Base-by-base conservation (phyloP, 2,797 vertebrate genomes). In the Eulemur mongoz region DNA sequence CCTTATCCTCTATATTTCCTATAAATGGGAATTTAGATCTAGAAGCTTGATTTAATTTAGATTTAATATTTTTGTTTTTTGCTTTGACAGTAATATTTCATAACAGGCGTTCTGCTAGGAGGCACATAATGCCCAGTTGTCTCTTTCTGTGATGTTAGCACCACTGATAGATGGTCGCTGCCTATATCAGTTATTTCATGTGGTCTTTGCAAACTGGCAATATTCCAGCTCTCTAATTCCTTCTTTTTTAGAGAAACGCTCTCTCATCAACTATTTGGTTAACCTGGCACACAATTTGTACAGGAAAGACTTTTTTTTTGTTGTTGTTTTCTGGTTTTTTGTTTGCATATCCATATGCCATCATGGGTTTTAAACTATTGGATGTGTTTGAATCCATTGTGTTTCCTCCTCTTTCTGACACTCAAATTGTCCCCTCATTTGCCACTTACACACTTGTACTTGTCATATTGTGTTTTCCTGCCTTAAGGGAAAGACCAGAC, bases 401-500 rank as follows among this genome's bases (percentile, higher is more conserved):
- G 63, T 65, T 65, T 96, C 13, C 57, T 73, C 14, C 35, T 84
- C 54, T 72, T 54, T 27, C 5, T 78, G 59, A 72, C 69, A 4
- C 5, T 91, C 57, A 50, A 2, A 45, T 81, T 76, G 32, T 83
- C 59, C n/a, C 93, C 30, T 79, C 10, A 20, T 69, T 89, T 80
- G 65, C 30, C n/a, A 52, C 67, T 65, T 95, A 38, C 32, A 35
- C 4, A 3, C 22, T 43, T 67, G 9, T 48, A 23, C 25, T 76
- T 73, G 12, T 83, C 70, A 2, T 30, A 25, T 45, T 92, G 35
- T 73, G 52, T 38, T 85, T 88, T 92, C 40, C 30, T 89, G 57
- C 12, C 38, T 52, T 43, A 91, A 92, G 89, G 82, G 94, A 96
- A 95, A 52, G 75, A 48, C 40, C 65, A 57, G 65, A 79, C 35